These are phyloP conservation scores for Cabera pusaria DNA, from an alignment of 2,888 invertebrate species.

Conservation along the genomic window DNA sequence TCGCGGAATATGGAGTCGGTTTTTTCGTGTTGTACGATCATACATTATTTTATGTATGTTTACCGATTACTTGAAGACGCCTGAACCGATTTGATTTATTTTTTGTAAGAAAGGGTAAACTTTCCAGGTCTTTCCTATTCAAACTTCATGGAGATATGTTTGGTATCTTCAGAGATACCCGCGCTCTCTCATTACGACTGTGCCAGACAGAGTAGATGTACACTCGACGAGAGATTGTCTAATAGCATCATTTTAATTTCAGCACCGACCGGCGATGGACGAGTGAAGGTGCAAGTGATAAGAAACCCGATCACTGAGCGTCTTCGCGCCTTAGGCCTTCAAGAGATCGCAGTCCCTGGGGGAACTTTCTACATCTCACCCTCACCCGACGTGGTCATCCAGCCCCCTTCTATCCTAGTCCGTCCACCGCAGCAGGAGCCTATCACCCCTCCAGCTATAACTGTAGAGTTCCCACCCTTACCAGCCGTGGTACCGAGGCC, in stretches of 20 bases:
- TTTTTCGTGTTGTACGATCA: too few relatives aligned
- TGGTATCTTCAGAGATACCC: too few relatives aligned
- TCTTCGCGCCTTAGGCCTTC: slow-evolving; percentile 52
- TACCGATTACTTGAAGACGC: too few relatives aligned
- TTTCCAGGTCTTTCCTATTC: too few relatives aligned
- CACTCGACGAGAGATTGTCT: too few relatives aligned
- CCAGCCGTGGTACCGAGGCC: slow-evolving; percentile 48
- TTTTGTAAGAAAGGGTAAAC: too few relatives aligned
- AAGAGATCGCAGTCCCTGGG: slow-evolving; percentile 52
- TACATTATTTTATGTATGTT: too few relatives aligned
- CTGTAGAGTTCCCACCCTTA: slow-evolving; percentile 44
- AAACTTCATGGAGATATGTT: too few relatives aligned
- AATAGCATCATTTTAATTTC: slow-evolving; percentile 23
- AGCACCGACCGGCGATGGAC: slow-evolving; percentile 59
- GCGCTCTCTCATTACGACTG: too few relatives aligned
- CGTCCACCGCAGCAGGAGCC: slow-evolving; percentile 45
- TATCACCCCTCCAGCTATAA: slow-evolving; percentile 48
- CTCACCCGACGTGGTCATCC: slow-evolving; percentile 59
- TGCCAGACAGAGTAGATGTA: too few relatives aligned
- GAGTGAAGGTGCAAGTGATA: slow-evolving; percentile 41
- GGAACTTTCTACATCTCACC: slow-evolving; percentile 56
- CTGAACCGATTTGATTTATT: too few relatives aligned
- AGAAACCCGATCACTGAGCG: slow-evolving; percentile 38
- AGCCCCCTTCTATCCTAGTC: slow-evolving; percentile 62
- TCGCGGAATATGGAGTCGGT: too few relatives aligned